Percentiles rank a stretch among this genome's conserved stretches.
Evolutionary conservation across 2,113 vertebrate genomes (phyloP).

Genomic region (Salvelinus fontinalis): DNA sequence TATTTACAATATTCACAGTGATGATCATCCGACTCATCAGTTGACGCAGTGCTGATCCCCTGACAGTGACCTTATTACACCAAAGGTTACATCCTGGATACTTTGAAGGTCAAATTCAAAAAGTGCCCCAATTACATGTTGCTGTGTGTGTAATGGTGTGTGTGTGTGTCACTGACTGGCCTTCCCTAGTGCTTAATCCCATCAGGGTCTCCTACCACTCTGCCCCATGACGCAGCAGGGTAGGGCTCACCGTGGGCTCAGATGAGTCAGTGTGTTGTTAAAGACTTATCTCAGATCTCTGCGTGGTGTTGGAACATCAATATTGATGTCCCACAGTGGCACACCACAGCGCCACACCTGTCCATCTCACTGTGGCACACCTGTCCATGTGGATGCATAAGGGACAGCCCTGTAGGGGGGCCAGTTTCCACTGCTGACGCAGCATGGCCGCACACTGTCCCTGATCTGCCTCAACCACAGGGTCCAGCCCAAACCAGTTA

Average conservation of each 20-base stretch:
- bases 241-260: constrained; percentile 22
- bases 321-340: constrained; percentile 42
- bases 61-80: background rate
- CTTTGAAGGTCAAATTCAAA: background rate
- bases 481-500: background rate
- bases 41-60: background rate
- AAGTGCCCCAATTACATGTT: background rate
- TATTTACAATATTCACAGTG: background rate
- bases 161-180: too few species aligned
- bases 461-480: background rate
- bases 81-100: background rate
- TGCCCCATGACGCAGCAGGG: constrained; percentile 12
- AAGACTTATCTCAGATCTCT: constrained; percentile 57
- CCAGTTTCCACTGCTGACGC: constrained; percentile 19
- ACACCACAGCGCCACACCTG: constrained; percentile 49
- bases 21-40: too few species aligned
- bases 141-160: background rate
- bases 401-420: constrained; percentile 3
- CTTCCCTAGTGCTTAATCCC: constrained; percentile 2
- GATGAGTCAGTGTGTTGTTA: constrained; percentile 35
- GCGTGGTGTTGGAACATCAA: constrained; percentile 38
- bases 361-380: constrained; percentile 34
- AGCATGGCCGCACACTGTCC: background rate
- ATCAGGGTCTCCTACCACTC: background rate
- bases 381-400: constrained; percentile 38